Evolutionary conservation across 2,797 vertebrate species (phyloP), one percentile per base, ranked within the genome.

Genomic region (Acanthurus tractus): DNA sequence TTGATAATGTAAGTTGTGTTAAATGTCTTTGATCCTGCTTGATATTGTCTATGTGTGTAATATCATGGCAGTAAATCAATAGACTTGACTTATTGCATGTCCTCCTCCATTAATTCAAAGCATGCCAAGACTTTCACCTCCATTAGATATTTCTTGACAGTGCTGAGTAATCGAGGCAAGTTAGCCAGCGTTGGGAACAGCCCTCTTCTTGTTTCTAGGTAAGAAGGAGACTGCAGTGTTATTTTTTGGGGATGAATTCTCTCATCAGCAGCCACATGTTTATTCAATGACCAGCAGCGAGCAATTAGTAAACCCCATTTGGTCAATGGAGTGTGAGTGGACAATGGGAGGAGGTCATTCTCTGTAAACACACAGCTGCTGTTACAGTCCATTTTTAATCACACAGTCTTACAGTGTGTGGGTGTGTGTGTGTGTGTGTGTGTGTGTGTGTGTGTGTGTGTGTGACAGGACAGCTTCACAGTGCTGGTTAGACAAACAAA

Each of bases 221-320:
- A 49, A 63, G 69, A 75, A 29, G 10, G 34, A 1, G 2, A 48
- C 67, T 70, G 34, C 62, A 49, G 68, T 10, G 9, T n/a, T 56
- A 23, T 44, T 64, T 64, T 82, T 73, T 54, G 49, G 36, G 71
- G 22, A 72, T 0, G 0, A 4, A 69, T 29, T 53, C n/a, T 70
- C 55, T 78, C 63, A 67, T 76, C 63, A 50, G 63, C 29, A 58
- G 70, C 56, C 58, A 65, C 62, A 78, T 84, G 69, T 76, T 78
- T 79, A 42, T 65, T 68, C 53, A 68, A 3, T 77, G 86, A 83
- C 69, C 72, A 83, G 75, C 76, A 83, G 78, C 62, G 48, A 69
- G 54, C 63, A 72, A 81, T 86, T 76, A 82, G 70, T 72, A 72
- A 80, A 74, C 64, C 78, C 81, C 72, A 86, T 88, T 82, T 86